Conservation (phyloP, 2,888 invertebrate species). For the Macaria liturata region DNA sequence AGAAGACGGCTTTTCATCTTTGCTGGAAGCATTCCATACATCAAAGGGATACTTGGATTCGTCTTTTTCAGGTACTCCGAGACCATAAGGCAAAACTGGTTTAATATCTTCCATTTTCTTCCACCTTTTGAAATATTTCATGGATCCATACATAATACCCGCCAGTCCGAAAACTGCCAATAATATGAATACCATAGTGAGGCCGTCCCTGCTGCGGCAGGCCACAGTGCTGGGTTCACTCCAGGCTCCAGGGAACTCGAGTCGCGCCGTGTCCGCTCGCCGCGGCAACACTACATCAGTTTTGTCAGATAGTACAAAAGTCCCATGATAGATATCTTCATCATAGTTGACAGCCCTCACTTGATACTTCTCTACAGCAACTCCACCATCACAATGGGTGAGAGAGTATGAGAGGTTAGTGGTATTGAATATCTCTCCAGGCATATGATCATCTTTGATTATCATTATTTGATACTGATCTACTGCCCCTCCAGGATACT, state of each 20-base stretch:
- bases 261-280: conserved; percentile 32
- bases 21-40: conserved; percentile 66
- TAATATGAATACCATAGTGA: conserved; percentile 61
- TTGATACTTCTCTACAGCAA: conserved; percentile 61
- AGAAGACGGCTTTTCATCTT: conserved; percentile 74
- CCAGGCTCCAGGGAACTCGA: conserved; percentile 65
- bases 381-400: conserved; percentile 60
- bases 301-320: conserved; percentile 48
- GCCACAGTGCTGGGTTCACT: conserved; percentile 60
- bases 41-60: conserved; percentile 67
- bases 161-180: conserved; percentile 58
- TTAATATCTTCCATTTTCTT: conserved; percentile 87
- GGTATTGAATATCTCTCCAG: conserved; percentile 51
- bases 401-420: conserved; percentile 45
- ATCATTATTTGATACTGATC: conserved; percentile 82
- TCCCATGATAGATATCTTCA: conserved; percentile 60
- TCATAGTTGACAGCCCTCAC: conserved; percentile 72
- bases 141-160: conserved; percentile 59
- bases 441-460: conserved; percentile 55
- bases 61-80: conserved; percentile 78
- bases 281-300: conserved; percentile 48
- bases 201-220: conserved; percentile 59
- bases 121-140: conserved; percentile 83
- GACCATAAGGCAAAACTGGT: conserved; percentile 86
- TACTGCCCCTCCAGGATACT: conserved; percentile 77